Conservation (phyloP, 2,888 invertebrate species). For the Parnassius apollo region DNA sequence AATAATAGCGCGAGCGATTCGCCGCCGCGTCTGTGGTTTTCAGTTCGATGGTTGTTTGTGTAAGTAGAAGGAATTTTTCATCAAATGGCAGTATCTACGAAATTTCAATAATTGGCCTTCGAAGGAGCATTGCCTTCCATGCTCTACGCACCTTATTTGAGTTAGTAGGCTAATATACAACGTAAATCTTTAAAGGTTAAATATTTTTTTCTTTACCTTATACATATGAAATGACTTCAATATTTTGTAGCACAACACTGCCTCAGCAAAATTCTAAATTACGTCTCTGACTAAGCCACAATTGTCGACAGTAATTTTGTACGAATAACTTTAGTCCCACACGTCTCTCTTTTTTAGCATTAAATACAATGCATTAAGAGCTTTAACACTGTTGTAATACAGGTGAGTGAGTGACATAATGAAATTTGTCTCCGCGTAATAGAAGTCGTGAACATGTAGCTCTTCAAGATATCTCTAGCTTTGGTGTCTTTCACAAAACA, state of each 20-base stretch:
- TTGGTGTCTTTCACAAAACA: conserved; percentile 52
- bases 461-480: conserved; percentile 36
- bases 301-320: conserved; percentile 59
- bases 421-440: conserved; percentile 52
- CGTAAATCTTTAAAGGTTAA: too few species aligned
- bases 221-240: background rate
- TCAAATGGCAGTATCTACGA: too few species aligned
- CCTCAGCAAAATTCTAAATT: conserved; percentile 39
- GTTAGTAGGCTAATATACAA: too few species aligned
- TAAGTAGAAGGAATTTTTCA: too few species aligned
- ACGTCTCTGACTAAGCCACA: conserved; percentile 49
- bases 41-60: too few species aligned
- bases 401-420: conserved; percentile 25
- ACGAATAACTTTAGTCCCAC: conserved; percentile 59
- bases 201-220: too few species aligned
- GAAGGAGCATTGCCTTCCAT: too few species aligned
- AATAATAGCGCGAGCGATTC: too few species aligned
- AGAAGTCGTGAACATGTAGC: conserved; percentile 57
- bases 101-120: too few species aligned
- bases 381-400: conserved; percentile 36
- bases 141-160: too few species aligned
- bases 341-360: conserved; percentile 45
- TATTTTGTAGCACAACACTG: background rate
- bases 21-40: too few species aligned
- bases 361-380: conserved; percentile 31